A percentile compares a stretch with the other conserved stretches of the same genome.
Conservation (phyloP, 1,140 invertebrate genomes). For the Drosophila varians region DNA sequence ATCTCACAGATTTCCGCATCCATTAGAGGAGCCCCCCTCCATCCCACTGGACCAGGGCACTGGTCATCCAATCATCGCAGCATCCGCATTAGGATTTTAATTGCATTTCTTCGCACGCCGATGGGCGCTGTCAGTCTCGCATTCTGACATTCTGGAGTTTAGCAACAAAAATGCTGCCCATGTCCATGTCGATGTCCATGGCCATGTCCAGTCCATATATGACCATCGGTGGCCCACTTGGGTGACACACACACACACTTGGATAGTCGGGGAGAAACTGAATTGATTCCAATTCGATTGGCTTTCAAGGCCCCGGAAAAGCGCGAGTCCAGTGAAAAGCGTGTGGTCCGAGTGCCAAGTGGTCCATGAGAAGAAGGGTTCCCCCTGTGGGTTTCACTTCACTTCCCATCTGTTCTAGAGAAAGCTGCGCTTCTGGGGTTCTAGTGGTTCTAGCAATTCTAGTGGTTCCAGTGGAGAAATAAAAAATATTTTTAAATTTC, state of each 20-base stretch:
- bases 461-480: not conserved
- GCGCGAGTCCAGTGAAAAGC: not conserved
- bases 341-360: not conserved
- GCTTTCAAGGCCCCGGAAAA: constrained; percentile 1
- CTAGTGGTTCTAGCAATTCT: not conserved
- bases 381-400: not conserved
- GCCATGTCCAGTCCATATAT: constrained; percentile 27
- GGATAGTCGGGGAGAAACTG: constrained; percentile 29
- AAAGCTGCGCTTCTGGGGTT: not conserved
- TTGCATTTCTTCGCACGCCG: constrained; percentile 47
- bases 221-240: constrained; percentile 30
- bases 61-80: not conserved
- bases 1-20: constrained; percentile 44
- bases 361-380: not conserved
- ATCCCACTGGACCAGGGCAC: not conserved
- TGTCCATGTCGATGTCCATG: constrained; percentile 36
- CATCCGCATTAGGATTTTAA: constrained; percentile 47
- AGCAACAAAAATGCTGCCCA: constrained; percentile 20
- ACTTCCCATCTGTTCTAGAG: constrained; percentile 1
- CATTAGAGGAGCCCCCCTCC: constrained; percentile 14
- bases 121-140: not conserved
- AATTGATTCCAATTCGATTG: constrained; percentile 26
- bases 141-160: constrained; percentile 16
- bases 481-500: not conserved
- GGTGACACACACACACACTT: constrained; percentile 13